phyloP scores from a whole-genome alignment of 2,113 vertebrate species.

The Craseonycteris thonglongyai region DNA sequence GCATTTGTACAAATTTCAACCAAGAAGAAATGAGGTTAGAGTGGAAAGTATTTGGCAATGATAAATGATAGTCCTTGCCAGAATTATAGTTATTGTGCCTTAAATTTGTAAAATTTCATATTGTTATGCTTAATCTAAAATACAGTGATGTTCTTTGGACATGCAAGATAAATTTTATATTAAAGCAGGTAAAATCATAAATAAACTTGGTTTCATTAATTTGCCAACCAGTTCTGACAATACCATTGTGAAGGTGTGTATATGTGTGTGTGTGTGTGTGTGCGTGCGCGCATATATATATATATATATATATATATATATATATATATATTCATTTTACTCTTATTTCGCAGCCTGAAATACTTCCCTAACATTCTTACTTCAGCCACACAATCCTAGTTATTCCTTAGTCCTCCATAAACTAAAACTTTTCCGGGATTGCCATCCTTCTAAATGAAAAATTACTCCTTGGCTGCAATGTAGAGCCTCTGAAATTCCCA shows the following conservation, averaged over 20 bases:
- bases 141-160: not conserved
- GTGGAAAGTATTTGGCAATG: slow-evolving; percentile 68
- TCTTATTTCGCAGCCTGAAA: too few species aligned
- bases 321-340: too few species aligned
- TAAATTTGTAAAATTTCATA: not conserved
- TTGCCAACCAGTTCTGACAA: not conserved
- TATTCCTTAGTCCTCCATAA: not conserved
- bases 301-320: too few species aligned
- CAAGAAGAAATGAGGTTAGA: slow-evolving; percentile 63
- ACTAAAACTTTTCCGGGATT: not conserved
- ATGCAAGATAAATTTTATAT: not conserved
- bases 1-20: slow-evolving; percentile 51
- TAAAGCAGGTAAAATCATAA: not conserved
- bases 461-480: not conserved
- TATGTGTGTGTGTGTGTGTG: too few species aligned
- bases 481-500: slow-evolving; percentile 2
- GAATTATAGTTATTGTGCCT: not conserved
- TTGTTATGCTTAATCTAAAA: not conserved
- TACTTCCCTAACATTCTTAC: not conserved
- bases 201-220: not conserved
- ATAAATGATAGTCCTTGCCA: slow-evolving; percentile 37
- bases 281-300: too few species aligned
- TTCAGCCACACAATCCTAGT: not conserved
- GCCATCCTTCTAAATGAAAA: slow-evolving; percentile 34
- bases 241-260: not conserved